Conservation (phyloP, 2,888 invertebrate species). For the Sarcophaga rosellei region DNA sequence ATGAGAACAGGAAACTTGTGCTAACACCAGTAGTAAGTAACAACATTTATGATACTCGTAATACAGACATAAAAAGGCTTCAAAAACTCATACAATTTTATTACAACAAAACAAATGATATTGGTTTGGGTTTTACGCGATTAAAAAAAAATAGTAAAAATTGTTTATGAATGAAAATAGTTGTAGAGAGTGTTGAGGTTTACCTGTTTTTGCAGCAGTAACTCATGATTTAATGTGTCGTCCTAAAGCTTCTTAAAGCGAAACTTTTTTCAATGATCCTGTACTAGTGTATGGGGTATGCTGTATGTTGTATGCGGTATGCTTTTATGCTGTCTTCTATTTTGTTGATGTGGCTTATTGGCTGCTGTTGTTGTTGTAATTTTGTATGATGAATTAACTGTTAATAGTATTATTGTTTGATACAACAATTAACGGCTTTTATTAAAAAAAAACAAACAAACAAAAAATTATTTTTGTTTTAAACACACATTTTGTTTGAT, state of each 20-base stretch:
- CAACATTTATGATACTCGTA: no score
- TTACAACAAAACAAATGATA: no score
- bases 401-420: no score
- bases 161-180: no score
- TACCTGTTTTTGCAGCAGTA: conserved; percentile 62
- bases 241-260: conserved; percentile 36
- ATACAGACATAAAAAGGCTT: no score
- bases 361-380: background rate
- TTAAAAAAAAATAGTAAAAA: no score
- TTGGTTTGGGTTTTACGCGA: no score
- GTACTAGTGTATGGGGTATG: background rate
- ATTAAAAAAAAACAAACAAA: no score
- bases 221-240: conserved; percentile 51
- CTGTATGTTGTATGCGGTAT: conserved; percentile 9
- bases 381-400: background rate
- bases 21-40: no score
- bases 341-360: background rate
- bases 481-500: background rate
- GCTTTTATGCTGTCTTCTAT: background rate
- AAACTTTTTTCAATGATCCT: conserved; percentile 35
- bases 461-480: background rate
- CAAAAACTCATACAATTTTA: no score
- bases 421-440: no score
- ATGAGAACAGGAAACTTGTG: no score
- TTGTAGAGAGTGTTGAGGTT: background rate